Evolutionary conservation across 2,113 vertebrate genomes (phyloP).

Genomic region (Melanerpes formicivorus): DNA sequence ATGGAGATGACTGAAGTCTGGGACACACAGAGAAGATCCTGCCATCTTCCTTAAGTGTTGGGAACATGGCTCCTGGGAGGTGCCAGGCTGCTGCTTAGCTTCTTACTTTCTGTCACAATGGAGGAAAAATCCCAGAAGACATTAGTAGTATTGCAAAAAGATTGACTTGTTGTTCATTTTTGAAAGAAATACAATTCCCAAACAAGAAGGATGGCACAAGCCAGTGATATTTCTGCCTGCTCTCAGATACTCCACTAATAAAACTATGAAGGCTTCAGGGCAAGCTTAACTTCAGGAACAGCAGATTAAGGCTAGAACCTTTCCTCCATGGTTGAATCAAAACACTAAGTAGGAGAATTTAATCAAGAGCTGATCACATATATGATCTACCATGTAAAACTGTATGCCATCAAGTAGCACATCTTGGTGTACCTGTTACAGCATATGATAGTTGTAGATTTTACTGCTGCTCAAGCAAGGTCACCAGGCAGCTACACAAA

Average conservation of each 20-base stretch:
- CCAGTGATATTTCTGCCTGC: not conserved
- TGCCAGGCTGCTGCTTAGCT: not conserved
- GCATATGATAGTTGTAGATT: not conserved
- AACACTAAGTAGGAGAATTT: not conserved
- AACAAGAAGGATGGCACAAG: not conserved
- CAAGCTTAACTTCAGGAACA: not conserved
- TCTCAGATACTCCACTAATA: not conserved
- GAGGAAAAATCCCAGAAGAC: not conserved
- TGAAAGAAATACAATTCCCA: not conserved
- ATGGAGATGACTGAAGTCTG: not conserved
- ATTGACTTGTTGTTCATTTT: not conserved
- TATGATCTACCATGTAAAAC: accelerated
- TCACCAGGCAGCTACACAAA: not conserved
- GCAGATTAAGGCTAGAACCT: not conserved
- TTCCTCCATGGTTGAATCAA: not conserved
- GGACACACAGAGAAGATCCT: not conserved
- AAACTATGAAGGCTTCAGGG: not conserved
- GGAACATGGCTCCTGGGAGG: not conserved
- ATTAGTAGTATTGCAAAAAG: not conserved
- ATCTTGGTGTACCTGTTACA: accelerated
- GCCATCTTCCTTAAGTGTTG: not conserved
- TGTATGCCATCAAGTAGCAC: accelerated
- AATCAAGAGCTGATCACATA: not conserved
- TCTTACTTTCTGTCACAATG: not conserved
- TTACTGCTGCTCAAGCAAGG: not conserved